These are phyloP conservation scores for Tetramorium simillimum DNA, from an alignment of 1,140 invertebrate species.

Conservation along the genomic window DNA sequence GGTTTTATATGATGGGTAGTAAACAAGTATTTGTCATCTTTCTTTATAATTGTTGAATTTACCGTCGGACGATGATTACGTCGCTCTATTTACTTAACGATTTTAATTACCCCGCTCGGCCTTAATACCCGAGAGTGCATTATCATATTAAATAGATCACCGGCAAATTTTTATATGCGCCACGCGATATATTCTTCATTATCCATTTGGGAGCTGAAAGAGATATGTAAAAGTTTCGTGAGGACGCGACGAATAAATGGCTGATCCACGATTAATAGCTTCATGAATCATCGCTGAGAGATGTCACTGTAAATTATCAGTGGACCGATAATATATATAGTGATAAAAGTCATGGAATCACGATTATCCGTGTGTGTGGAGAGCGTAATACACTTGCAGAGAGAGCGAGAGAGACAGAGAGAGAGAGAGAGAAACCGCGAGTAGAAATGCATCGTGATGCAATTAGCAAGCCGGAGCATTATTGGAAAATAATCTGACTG, in stretches of 20 bases:
- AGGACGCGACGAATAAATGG: background rate
- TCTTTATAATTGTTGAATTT: background rate
- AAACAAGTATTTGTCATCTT: background rate
- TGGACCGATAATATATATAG: background rate
- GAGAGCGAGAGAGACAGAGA: background rate
- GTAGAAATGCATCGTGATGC: background rate
- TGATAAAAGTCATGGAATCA: conserved; percentile 31
- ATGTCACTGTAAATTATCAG: conserved; percentile 6
- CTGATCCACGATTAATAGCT: background rate
- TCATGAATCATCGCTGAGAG: background rate
- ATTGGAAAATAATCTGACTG: background rate
- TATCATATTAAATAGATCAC: conserved; percentile 23
- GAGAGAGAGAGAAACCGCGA: too few species aligned
- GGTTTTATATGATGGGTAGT: background rate
- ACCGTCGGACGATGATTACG: background rate
- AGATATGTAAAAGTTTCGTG: background rate
- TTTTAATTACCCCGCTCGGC: conserved; percentile 45
- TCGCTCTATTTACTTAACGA: conserved; percentile 38
- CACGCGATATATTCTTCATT: background rate
- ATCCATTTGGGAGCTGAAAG: background rate
- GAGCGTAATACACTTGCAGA: background rate
- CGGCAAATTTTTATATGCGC: background rate
- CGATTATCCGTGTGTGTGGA: background rate
- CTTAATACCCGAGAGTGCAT: conserved; percentile 17
- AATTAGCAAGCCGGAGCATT: conserved; percentile 7